Conservation (phyloP, 2,113 vertebrate genomes). For the Chunga burmeisteri region DNA sequence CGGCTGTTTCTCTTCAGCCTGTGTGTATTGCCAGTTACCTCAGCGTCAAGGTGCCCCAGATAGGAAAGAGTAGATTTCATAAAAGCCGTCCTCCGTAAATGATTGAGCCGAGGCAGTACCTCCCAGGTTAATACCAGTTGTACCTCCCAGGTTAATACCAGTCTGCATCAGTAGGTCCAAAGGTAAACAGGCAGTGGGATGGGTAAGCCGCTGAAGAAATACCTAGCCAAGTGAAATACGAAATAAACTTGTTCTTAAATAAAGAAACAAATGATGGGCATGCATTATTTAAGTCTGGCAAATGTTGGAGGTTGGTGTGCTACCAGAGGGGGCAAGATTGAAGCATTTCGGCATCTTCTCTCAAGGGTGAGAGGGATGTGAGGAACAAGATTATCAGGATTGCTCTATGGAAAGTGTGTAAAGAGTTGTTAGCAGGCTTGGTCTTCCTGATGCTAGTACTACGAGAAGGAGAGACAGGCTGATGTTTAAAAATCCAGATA, state of each 20-base stretch:
- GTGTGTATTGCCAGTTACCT: background rate
- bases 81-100: background rate
- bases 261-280: background rate
- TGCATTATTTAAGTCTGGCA: background rate
- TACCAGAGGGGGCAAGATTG: background rate
- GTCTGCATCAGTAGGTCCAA: background rate
- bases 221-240: background rate
- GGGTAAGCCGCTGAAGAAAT: background rate
- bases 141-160: background rate
- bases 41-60: background rate
- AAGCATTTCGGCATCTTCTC: background rate
- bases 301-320: background rate
- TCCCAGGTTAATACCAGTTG: too few relatives aligned
- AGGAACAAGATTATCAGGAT: background rate
- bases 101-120: background rate
- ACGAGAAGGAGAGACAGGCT: background rate
- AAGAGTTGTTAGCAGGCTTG: accelerated
- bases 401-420: accelerated
- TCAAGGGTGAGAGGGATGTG: background rate
- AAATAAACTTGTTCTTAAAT: background rate
- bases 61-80: background rate
- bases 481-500: background rate
- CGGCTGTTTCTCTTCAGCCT: background rate
- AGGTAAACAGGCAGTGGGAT: background rate
- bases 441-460: background rate